Percentiles rank a stretch among this genome's conserved stretches.
phyloP scores from a whole-genome alignment of 2,797 vertebrate species.

The Crotalus adamanteus region DNA sequence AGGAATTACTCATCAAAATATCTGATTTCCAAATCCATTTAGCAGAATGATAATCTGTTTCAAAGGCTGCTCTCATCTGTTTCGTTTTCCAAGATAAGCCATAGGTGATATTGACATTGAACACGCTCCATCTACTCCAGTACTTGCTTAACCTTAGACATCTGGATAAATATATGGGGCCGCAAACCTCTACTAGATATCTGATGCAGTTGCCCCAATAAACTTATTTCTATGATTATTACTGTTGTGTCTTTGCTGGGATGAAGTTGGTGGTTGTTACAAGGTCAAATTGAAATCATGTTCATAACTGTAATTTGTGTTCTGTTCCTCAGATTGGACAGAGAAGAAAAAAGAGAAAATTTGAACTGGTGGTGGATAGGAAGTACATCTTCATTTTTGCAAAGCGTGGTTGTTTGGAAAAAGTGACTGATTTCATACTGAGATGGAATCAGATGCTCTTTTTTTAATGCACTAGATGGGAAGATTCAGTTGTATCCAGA shows the following conservation, averaged over 20 bases:
- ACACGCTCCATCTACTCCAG: slow-evolving; percentile 13
- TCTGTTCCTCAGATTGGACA: neutral
- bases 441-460: neutral
- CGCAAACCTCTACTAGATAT: neutral
- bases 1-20: neutral
- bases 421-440: neutral
- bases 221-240: neutral
- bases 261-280: neutral
- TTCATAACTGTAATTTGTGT: neutral
- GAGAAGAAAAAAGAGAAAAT: neutral
- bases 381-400: neutral
- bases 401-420: neutral
- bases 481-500: too few relatives aligned
- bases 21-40: slow-evolving; percentile 4
- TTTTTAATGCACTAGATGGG: too few relatives aligned
- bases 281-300: neutral
- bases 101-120: slow-evolving; percentile 40
- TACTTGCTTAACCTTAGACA: neutral
- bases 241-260: neutral
- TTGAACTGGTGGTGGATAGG: neutral
- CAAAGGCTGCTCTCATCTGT: neutral
- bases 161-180: neutral
- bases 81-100: neutral
- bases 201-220: neutral
- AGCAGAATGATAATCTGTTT: neutral